Base-by-base conservation (phyloP, 2,113 vertebrate species). In the Campylomormyrus tamandua region DNA sequence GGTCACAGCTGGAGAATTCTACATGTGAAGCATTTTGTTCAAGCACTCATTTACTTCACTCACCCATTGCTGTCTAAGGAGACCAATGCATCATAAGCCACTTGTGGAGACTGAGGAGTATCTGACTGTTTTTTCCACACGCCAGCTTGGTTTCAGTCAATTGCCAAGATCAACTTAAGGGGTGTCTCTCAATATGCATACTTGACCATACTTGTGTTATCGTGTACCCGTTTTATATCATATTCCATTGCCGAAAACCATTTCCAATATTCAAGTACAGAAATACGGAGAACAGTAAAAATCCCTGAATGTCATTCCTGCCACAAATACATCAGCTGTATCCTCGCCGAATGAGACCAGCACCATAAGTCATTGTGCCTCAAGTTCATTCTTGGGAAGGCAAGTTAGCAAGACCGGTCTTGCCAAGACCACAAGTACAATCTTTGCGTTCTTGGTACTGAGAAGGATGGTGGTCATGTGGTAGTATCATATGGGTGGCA, bases 81-180 rank as follows among this genome's bases (percentile, higher is more conserved):
- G n/a, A 87, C 13, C 27, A 31, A 56, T 21, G 48, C 53, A 42
- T 21, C 52, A 88, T 21, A 21, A 62, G 48, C 52, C 52, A 21
- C 87, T 62, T 17, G 11, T 27, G 15, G 27, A 53, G 53, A 56
- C 53, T 62, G 4, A 84, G 77, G 49, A 70, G 53, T 39, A n/a
- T 83, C 7, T 17, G 35, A 52, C 58, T 53, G 27, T n/a, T 87
- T 35, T 31, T 17, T 17, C 50, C 70, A 48, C 62, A 42, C 24
- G 42, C 90, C 58, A 31, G 89, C 83, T 90, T 90, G 83, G 66
- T 89, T 91, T 92, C 31, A 91, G 91, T 90, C 90, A 70, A 66
- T 83, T 87, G 87, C 83, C 90, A 91, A 90, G 39, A 86, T 35
- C 85, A 91, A 89, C 62, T 11, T 27, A 66, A 66, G 62, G 24